Evolutionary conservation across 2,797 vertebrate genomes (phyloP), one percentile per base, ranked within the genome.

Genomic region (Sebastes itinus): DNA sequence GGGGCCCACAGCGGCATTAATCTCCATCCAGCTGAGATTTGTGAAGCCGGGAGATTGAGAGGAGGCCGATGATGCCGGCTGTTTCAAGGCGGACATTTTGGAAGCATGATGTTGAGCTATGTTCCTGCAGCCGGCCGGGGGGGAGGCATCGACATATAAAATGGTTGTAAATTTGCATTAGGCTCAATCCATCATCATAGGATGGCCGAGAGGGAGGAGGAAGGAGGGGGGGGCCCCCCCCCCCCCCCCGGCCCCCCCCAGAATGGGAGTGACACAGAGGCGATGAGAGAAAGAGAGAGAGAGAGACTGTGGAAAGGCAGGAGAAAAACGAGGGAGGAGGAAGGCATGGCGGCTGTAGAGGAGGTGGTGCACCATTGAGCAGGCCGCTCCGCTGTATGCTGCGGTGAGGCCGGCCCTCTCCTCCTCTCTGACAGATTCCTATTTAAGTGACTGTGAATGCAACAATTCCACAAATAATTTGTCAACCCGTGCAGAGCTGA

Each of bases 401-500:
- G 96, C 94, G 89, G 94, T 96, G 96, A 96, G 96, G 94, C 96
- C 94, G 95, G 95, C 95, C 90, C 35, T 67, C 73, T 84, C 64
- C 77, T 80, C 77, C 74, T 68, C 69, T 90, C 91, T 98, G 97
- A 98, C 97, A 97, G 97, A 99, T 99, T 98, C 97, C 97, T 97
- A 97, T 99, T 99, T 98, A 98, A 99, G 97, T 98, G 98, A 98
- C 97, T 99, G 97, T 98, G 97, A 99, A 99, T 99, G 97, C 97
- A 98, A 99, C 97, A 98, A 97, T 99, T 98, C 97, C 96, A 97
- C 97, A 98, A 99, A 99, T 98, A 97, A 97, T 99, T 98, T 99
- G 97, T 99, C 97, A 95, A 95, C 91, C 88, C 73, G 95, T 95
- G 97, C 96, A 68, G 83, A 96, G 96, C 96, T 98, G 97, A 98